Base-by-base conservation (phyloP, 2,888 invertebrate species). In the Heliconius ismenius region DNA sequence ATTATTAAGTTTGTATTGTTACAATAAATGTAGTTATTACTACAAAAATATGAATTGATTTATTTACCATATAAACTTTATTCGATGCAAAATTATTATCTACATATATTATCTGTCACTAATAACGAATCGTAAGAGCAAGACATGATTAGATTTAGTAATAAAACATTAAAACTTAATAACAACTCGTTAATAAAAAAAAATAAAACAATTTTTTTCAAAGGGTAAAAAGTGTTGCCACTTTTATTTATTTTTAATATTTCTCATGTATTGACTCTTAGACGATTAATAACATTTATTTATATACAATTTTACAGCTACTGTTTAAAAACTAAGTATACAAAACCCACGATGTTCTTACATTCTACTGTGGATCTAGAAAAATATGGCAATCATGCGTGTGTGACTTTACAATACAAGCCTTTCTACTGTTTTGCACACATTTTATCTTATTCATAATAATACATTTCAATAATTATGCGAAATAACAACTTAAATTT, bases 321-420 rank as follows among this genome's bases (percentile, higher is more conserved):
- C 58, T 36, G 39, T 65, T 36, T 73, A 76, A 60, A 4, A 58
- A 65, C 67, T 76, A 76, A n/a, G 72, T 72, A 54, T 64, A 72
- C 49, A 36, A 28, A 58, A 24, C 65, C 72, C 64, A 73, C 58
- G 39, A 76, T 39, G 72, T 11, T 70, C 70, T 75, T 73, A 64
- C 74, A 79, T 39, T 62, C 63, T 76, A 77, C 75, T 79, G 72
- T 80, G 81, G 80, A 80, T 81, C 81, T 83, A 83, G 79, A 85
- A 83, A 83, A 85, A 87, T 90, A 91, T 91, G 91, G 91, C 91
- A 91, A 87, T 84, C 80, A 87, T 88, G 87, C 87, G 82, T 82
- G 84, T 84, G 84, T 84, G 84, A 83, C 83, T 82, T 80, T 74
- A 80, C 58, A 70, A 58, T 70, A 36, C 75, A 83, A 84, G 80